Conservation (phyloP, 2,888 invertebrate genomes). For the Phoronis australis region DNA sequence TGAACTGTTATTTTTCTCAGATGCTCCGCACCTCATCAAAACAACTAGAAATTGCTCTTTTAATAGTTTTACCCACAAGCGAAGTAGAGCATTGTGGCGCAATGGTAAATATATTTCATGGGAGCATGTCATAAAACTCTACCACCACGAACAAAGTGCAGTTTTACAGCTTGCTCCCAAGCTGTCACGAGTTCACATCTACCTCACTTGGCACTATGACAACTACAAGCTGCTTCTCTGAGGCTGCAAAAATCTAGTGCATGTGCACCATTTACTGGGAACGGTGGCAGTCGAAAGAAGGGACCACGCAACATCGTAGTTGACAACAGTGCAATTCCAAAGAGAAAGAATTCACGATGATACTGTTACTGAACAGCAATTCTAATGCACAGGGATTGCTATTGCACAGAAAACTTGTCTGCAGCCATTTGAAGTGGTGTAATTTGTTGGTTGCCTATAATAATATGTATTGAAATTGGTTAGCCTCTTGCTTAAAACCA, state of each 20-base stretch:
- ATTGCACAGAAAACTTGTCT: no score
- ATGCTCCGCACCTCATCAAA: slow-evolving; percentile 13
- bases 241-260: background rate
- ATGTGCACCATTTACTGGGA: background rate
- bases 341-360: background rate
- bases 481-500: no score
- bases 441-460: no score
- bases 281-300: background rate
- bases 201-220: no score
- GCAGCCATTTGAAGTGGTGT: no score
- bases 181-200: slow-evolving; percentile 9
- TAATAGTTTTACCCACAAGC: slow-evolving; percentile 6
- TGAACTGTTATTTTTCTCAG: slow-evolving; percentile 9
- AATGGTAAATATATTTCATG: slow-evolving; percentile 11
- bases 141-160: slow-evolving; percentile 8
- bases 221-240: background rate
- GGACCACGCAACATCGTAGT: background rate
- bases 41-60: slow-evolving; percentile 12
- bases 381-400: no score
- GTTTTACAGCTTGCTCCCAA: slow-evolving; percentile 12
- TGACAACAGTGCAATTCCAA: background rate
- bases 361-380: no score
- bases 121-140: slow-evolving; percentile 9
- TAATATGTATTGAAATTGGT: no score
- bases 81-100: slow-evolving; percentile 8